A percentile compares a stretch with the other conserved stretches of the same genome.
Conservation (phyloP, 1,140 invertebrate genomes). For the Philotrypesis tridentata region DNA sequence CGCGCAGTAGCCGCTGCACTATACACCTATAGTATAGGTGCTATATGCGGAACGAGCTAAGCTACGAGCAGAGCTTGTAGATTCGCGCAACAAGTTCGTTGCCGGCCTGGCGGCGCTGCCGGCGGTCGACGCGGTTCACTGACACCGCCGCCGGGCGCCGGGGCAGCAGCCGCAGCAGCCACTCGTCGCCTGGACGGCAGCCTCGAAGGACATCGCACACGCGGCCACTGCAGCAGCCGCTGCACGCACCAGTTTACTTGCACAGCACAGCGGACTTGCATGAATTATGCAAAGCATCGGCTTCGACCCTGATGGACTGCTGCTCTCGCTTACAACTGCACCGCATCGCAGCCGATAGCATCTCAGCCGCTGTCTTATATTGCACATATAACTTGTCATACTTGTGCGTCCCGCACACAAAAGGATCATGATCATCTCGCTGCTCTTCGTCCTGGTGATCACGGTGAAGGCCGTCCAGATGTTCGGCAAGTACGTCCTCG, state of each 20-base stretch:
- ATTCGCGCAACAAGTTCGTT: slow-evolving; percentile 67
- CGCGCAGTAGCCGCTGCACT: too few species aligned
- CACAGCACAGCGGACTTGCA: too few species aligned
- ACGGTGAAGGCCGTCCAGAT: background rate
- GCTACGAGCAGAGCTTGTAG: too few species aligned
- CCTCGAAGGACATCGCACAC: slow-evolving; percentile 58
- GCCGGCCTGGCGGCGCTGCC: slow-evolving; percentile 34
- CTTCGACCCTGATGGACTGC: background rate
- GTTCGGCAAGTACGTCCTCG: background rate
- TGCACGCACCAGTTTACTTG: slow-evolving; percentile 52
- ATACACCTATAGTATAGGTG: too few species aligned
- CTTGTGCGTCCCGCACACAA: background rate
- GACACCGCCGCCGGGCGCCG: slow-evolving; percentile 64
- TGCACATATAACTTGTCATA: too few species aligned
- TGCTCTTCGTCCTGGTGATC: background rate
- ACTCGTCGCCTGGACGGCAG: slow-evolving; percentile 52
- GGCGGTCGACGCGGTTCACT: slow-evolving; percentile 66
- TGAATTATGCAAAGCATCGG: background rate
- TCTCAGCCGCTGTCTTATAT: too few species aligned
- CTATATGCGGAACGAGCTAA: too few species aligned
- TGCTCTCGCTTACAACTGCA: too few species aligned
- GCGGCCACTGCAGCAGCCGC: slow-evolving; percentile 32
- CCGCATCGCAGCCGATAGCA: too few species aligned
- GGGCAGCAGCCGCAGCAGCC: slow-evolving; percentile 48
- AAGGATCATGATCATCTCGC: background rate